Evolutionary conservation across 2,888 invertebrate genomes (phyloP), one percentile per base, ranked within the genome.

Genomic region (Scaptomyza parva): DNA sequence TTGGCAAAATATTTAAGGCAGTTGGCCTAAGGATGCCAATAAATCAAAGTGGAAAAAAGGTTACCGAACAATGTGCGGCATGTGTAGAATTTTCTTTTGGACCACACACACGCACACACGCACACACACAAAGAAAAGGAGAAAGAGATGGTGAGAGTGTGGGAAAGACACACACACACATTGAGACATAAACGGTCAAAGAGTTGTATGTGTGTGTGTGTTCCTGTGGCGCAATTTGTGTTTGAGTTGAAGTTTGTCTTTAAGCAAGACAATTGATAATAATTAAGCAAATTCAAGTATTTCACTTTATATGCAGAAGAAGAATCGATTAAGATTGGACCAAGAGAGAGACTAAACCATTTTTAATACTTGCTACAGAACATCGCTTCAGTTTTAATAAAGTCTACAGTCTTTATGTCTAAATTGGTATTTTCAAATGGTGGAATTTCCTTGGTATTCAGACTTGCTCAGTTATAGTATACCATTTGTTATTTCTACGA

Each of bases 11-110:
- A 86, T 87, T 87, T 86, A 76, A 86, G 86, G 77, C 88, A 82
- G 79, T 83, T 78, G 76, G 70, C 72, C 73, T 76, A 80, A 83
- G 84, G 81, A 87, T 82, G 85, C 86, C 86, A 86, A 87, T 87
- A 87, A 87, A 87, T 87, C 87, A 87, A 87, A 87, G 83, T 67
- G 71, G 54, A 82, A 86, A 84, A 86, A 85, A 85, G 85, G 86
- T 82, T 82, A 63, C 63, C 78, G 55, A 82, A 84, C 79, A 86
- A 85, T 86, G 82, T 78, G 66, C 76, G 86, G 84, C 78, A 86
- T 84, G 86, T 84, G 82, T 74, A 78, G 84, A 82, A 82, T 81
- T 83, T 75, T 50, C 67, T 70, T 75, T 72, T 63, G 62, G 60
- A 59, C 65, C 66, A 63, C 74, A 67, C 68, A 52, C 35, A 55